Evolutionary conservation across 2,888 invertebrate genomes (phyloP), one percentile per base, ranked within the genome.

Genomic region (Meteorus cinctellus): DNA sequence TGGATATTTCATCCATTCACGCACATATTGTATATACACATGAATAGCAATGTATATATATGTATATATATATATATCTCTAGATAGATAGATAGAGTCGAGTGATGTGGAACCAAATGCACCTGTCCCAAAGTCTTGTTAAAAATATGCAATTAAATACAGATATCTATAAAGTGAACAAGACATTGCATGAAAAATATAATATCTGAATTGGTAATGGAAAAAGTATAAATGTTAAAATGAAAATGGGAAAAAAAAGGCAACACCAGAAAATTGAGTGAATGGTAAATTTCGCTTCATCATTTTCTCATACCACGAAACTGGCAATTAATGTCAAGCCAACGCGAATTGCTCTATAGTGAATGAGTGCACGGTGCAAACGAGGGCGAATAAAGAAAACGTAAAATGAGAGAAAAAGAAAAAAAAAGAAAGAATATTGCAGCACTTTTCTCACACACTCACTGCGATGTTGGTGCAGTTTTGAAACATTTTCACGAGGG

Each of bases 401-500:
- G 14, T 16, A 16, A 48, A 48, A 67, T 16, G 16, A 48, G 14
- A 48, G 27, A 67, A 48, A 27, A 48, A 31, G 29, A n/a, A 10
- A 27, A 10, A 27, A 29, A 19, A 67, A 67, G 48, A 19, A 31
- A 62, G 27, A 12, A 8, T 41, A 41, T 41, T 41, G 31, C n/a
- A 31, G 16, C 14, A 31, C 29, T 16, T 62, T 62, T 31, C 31
- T 62, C 62, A 29, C 31, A 55, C 55, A 45, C 41, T 41, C 41
- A 12, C 45, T 29, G 10, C 34, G 12, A 51, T 59, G 29, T 24
- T 34, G 31, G 51, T 34, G 55, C 29, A 51, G 48, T 51, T 69
- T 60, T 41, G 31, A 74, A 63, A 36, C 45, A 63, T 34, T 74
- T 63, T 41, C 63, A 24, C 48, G 60, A 69, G 63, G 69, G 60